Percentiles rank a stretch among this genome's conserved stretches.
These are phyloP conservation scores for Leptinotarsa peninsularis DNA, from an alignment of 2,888 invertebrate genomes.

Conservation along the genomic window DNA sequence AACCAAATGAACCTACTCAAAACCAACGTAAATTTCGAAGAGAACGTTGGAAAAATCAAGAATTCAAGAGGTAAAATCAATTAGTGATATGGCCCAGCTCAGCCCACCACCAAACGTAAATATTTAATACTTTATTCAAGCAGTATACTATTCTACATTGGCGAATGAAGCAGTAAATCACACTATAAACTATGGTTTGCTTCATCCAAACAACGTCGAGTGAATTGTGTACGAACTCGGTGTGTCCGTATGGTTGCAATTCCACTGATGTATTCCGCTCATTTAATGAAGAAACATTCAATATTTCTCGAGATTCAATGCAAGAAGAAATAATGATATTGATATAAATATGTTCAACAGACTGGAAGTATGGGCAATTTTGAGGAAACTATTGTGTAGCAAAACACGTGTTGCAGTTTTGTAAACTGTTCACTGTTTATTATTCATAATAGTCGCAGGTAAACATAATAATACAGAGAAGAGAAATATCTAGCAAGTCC, in stretches of 20 bases:
- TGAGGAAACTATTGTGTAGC: no score
- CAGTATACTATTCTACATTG: slow-evolving; percentile 44
- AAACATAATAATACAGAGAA: no score
- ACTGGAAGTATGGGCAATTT: no score
- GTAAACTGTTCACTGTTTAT: no score
- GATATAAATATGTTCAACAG: no score
- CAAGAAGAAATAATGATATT: background rate
- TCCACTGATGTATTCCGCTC: slow-evolving; percentile 58
- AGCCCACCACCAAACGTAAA: slow-evolving; percentile 34
- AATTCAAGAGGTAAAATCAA: slow-evolving; percentile 27
- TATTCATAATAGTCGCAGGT: no score
- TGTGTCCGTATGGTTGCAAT: slow-evolving; percentile 56
- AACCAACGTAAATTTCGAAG: background rate
- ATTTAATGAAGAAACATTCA: slow-evolving; percentile 51
- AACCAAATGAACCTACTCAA: background rate
- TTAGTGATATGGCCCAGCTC: slow-evolving; percentile 30
- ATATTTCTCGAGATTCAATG: background rate
- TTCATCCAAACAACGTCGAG: slow-evolving; percentile 58
- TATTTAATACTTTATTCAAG: slow-evolving; percentile 42
- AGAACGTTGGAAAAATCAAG: slow-evolving; percentile 14
- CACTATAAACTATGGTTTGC: slow-evolving; percentile 54
- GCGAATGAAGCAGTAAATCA: slow-evolving; percentile 57
- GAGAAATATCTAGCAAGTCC: no score
- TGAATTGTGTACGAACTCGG: slow-evolving; percentile 56
- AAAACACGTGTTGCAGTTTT: no score